A percentile compares a stretch with the other conserved stretches of the same genome.
Conservation (phyloP, 2,113 vertebrate species). For the Isurus oxyrinchus region DNA sequence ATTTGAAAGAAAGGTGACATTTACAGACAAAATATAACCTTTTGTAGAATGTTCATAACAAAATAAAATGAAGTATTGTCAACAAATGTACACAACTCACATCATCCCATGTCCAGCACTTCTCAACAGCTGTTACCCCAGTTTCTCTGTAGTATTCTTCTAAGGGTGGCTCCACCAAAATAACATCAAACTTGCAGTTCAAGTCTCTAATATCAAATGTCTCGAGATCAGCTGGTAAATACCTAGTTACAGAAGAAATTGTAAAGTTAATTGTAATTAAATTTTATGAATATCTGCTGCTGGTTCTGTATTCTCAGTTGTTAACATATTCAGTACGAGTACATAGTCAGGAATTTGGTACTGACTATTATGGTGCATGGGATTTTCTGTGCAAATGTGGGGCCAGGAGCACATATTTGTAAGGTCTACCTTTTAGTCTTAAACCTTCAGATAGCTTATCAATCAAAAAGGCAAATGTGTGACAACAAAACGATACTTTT, state of each 20-base stretch:
- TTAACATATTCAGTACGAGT: not conserved
- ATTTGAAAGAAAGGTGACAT: not conserved
- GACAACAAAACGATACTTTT: not conserved
- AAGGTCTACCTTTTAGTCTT: not conserved
- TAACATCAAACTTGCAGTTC: slow-evolving; percentile 92
- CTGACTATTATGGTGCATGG: not conserved
- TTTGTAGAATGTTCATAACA: not conserved
- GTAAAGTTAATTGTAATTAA: not conserved
- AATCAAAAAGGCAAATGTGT: not conserved
- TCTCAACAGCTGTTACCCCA: slow-evolving; percentile 87
- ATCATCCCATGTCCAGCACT: slow-evolving; percentile 96
- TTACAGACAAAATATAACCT: not conserved
- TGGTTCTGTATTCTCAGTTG: not conserved
- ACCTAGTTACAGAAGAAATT: slow-evolving; percentile 62
- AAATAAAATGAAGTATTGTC: not conserved
- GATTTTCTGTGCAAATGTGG: not conserved
- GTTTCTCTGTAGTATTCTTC: slow-evolving; percentile 96
- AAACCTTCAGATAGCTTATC: not conserved
- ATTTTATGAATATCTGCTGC: not conserved
- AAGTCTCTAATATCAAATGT: slow-evolving; percentile 86
- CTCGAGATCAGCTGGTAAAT: slow-evolving; percentile 86
- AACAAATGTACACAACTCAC: slow-evolving; percentile 54
- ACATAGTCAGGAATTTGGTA: not conserved
- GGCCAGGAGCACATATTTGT: not conserved
- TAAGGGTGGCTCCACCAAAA: slow-evolving; percentile 86